Percentiles rank a stretch among this genome's conserved stretches.
phyloP scores from a whole-genome alignment of 2,888 invertebrate species.

The Drosophila maculinotata region DNA sequence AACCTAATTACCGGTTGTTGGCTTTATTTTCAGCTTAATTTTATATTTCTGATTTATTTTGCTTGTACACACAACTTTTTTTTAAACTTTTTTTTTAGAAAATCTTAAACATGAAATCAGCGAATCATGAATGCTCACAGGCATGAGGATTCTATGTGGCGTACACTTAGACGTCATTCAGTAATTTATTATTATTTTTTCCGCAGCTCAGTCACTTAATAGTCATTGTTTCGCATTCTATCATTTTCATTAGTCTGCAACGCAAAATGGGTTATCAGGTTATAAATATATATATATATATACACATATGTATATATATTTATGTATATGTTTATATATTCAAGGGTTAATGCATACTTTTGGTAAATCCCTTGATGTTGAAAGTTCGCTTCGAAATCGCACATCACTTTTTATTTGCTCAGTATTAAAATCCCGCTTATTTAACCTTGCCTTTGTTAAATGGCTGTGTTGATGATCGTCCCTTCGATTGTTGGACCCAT shows the following conservation, averaged over 20 bases:
- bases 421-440: slow-evolving; percentile 77
- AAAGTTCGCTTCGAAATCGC: slow-evolving; percentile 68
- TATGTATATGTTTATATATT: slow-evolving; percentile 7
- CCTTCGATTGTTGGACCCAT: slow-evolving; percentile 70
- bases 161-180: slow-evolving; percentile 52
- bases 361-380: slow-evolving; percentile 71
- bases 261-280: slow-evolving; percentile 15
- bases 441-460: slow-evolving; percentile 53
- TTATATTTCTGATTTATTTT: slow-evolving; percentile 55
- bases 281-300: background rate
- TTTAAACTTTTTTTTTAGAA: slow-evolving; percentile 61
- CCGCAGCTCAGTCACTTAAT: slow-evolving; percentile 67
- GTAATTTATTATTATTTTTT: slow-evolving; percentile 44
- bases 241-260: slow-evolving; percentile 80
- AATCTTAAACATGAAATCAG: slow-evolving; percentile 67
- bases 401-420: slow-evolving; percentile 76
- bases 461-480: slow-evolving; percentile 71
- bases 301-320: slow-evolving; percentile 3
- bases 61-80: slow-evolving; percentile 68
- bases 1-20: slow-evolving; percentile 70
- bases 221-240: slow-evolving; percentile 77
- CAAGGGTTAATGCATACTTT: slow-evolving; percentile 62
- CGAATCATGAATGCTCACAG: slow-evolving; percentile 49
- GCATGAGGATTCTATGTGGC: slow-evolving; percentile 58
- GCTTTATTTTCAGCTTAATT: slow-evolving; percentile 66